phyloP scores from a whole-genome alignment of 2,113 vertebrate species.

The Madoqua kirkii region DNA sequence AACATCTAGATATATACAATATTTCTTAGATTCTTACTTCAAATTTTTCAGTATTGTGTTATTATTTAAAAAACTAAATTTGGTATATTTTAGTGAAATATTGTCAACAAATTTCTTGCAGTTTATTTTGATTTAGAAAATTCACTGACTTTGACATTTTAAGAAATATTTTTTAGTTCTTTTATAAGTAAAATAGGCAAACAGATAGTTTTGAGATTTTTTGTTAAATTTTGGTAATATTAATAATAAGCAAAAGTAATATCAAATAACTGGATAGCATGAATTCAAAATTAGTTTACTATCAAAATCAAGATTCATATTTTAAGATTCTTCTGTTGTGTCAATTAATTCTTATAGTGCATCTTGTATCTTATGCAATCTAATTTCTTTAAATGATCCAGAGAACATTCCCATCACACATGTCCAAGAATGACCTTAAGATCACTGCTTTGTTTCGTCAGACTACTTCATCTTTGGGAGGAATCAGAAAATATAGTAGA shows the following conservation, averaged over 20 bases:
- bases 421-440: conserved; percentile 8
- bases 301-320: background rate
- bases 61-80: background rate
- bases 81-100: background rate
- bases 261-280: background rate
- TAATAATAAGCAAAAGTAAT: background rate
- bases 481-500: background rate
- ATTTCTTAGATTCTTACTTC: conserved; percentile 16
- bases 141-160: background rate
- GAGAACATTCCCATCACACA: background rate
- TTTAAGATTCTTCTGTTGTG: background rate
- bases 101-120: background rate
- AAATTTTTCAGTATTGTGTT: background rate
- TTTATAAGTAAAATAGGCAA: background rate
- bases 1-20: background rate
- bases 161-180: background rate
- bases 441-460: background rate
- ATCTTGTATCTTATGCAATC: background rate
- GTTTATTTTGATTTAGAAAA: background rate
- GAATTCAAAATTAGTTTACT: background rate
- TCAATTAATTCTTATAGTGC: background rate
- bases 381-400: background rate
- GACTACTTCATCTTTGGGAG: background rate
- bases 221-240: background rate
- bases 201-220: background rate